Evolutionary conservation across 2,797 vertebrate genomes (phyloP).

Genomic region (Glossophaga mutica): DNA sequence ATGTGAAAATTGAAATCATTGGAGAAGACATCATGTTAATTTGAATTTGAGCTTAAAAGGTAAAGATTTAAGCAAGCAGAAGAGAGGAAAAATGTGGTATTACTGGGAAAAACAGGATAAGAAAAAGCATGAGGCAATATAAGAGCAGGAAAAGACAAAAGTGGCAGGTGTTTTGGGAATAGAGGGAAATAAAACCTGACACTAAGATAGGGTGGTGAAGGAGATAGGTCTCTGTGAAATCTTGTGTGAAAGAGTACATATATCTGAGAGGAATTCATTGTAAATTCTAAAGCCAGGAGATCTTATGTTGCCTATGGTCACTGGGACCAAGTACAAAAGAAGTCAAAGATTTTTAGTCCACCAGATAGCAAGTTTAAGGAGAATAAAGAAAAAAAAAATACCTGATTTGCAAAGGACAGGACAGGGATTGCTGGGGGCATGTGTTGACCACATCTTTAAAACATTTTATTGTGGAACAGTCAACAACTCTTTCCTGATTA

Average conservation of each 20-base stretch:
- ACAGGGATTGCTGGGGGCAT: not conserved
- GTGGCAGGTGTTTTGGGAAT: not conserved
- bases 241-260: not conserved
- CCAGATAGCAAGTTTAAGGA: not conserved
- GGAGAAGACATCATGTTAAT: not conserved
- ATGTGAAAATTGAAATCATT: not conserved
- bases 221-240: not conserved
- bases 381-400: not conserved
- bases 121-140: not conserved
- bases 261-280: not conserved
- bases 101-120: not conserved
- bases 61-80: constrained; percentile 7
- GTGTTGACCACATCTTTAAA: not conserved
- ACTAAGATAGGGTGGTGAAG: not conserved
- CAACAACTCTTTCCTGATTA: not conserved
- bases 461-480: not conserved
- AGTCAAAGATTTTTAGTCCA: not conserved
- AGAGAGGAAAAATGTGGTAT: not conserved
- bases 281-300: not conserved
- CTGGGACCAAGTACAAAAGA: not conserved
- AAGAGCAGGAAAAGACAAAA: not conserved
- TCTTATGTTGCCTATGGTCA: not conserved
- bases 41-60: constrained; percentile 20
- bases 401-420: not conserved
- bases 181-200: not conserved